These are phyloP conservation scores for Carassius gibelio DNA, from an alignment of 2,113 vertebrate species.

Conservation along the genomic window DNA sequence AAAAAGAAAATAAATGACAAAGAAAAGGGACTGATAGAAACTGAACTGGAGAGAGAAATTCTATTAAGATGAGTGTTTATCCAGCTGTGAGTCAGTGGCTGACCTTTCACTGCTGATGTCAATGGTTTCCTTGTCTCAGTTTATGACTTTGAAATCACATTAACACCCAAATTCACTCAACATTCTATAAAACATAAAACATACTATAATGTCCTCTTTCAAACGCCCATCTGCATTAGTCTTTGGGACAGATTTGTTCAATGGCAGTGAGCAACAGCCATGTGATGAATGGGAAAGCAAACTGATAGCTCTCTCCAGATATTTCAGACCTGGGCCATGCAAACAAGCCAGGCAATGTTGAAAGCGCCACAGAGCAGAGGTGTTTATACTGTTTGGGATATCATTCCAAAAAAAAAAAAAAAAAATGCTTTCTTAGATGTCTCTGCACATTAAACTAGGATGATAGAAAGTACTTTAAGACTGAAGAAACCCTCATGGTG, in stretches of 20 bases:
- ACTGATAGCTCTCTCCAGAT: not conserved
- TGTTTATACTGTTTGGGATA: not conserved
- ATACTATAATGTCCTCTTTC: not conserved
- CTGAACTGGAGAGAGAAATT: not conserved
- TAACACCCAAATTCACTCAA: not conserved
- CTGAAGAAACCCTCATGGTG: not conserved
- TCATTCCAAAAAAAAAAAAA: not conserved
- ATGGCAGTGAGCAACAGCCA: not conserved
- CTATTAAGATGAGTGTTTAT: slow-evolving; percentile 35
- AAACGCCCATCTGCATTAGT: not conserved
- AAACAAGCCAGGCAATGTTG: not conserved
- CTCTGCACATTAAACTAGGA: not conserved
- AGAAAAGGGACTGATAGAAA: not conserved
- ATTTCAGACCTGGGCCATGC: not conserved
- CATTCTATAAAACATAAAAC: too few relatives aligned
- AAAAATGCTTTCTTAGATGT: not conserved
- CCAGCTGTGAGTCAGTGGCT: slow-evolving; percentile 20
- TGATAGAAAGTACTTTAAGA: not conserved
- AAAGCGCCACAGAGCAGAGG: not conserved
- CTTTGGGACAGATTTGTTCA: not conserved
- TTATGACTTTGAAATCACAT: slow-evolving; percentile 26
- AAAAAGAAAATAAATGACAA: not conserved
- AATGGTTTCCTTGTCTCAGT: slow-evolving; percentile 8
- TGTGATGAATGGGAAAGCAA: not conserved
- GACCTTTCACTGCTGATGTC: slow-evolving; percentile 19